Conservation (phyloP, 2,888 invertebrate species). For the Axea sp. region DNA sequence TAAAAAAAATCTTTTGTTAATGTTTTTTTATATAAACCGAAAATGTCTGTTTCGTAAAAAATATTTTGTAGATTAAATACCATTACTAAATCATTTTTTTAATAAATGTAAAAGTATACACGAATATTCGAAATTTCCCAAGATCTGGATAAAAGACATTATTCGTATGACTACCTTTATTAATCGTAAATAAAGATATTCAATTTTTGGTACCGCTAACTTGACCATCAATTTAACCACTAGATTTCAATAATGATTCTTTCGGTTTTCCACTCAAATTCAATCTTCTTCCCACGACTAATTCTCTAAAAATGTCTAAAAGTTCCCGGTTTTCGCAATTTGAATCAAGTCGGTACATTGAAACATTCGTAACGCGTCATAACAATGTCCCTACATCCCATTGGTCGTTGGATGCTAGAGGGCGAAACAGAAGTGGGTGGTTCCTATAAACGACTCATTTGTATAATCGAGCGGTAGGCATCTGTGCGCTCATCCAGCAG, state of each 20-base stretch:
- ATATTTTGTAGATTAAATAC: too few relatives aligned
- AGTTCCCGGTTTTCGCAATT: slow-evolving; percentile 1
- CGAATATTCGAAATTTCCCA: too few relatives aligned
- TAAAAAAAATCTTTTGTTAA: too few relatives aligned
- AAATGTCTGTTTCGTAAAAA: too few relatives aligned
- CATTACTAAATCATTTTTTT: too few relatives aligned
- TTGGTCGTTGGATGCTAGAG: slow-evolving; percentile 27
- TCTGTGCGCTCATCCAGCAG: slow-evolving; percentile 72
- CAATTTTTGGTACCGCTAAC: neutral
- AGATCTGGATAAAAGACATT: too few relatives aligned
- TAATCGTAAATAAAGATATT: slow-evolving; percentile 9
- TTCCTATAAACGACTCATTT: slow-evolving; percentile 66
- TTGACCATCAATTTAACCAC: neutral
- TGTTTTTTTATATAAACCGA: too few relatives aligned
- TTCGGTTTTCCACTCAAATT: slow-evolving; percentile 2
- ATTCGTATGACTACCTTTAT: too few relatives aligned
- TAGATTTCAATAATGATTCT: slow-evolving; percentile 22
- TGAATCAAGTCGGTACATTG: slow-evolving; percentile 29
- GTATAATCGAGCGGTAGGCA: slow-evolving; percentile 71
- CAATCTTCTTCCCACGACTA: slow-evolving; percentile 12
- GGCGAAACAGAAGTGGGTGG: slow-evolving; percentile 60
- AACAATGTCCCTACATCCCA: slow-evolving; percentile 17
- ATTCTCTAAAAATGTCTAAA: neutral
- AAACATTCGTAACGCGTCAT: slow-evolving; percentile 50
- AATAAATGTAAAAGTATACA: too few relatives aligned